Percentiles rank a stretch among this genome's conserved stretches.
Evolutionary conservation across 2,888 invertebrate species (phyloP).

Genomic region (Eugnorisma glareosa): DNA sequence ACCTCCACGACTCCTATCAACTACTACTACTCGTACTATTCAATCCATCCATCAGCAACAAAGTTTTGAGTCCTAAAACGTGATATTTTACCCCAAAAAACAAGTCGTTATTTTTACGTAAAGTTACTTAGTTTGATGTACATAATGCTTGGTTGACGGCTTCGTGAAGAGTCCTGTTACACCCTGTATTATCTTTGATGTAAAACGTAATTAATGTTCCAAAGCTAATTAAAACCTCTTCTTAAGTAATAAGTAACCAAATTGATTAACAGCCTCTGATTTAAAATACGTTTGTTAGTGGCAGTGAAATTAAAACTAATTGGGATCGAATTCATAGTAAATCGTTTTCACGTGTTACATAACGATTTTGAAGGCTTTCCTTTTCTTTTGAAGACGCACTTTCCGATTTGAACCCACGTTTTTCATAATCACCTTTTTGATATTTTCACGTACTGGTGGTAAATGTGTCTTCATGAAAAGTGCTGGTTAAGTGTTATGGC

Average conservation of each 20-base stretch:
- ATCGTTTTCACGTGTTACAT: not conserved
- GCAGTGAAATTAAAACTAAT: constrained; percentile 1
- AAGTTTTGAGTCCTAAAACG: too few species aligned
- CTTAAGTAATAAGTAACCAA: constrained; percentile 36
- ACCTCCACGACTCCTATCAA: too few species aligned
- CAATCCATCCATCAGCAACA: too few species aligned
- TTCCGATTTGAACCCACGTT: not conserved
- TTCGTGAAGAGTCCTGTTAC: too few species aligned
- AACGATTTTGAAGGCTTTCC: not conserved
- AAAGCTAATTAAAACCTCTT: constrained; percentile 23
- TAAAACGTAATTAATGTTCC: constrained; percentile 41
- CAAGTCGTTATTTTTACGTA: too few species aligned
- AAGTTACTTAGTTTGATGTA: too few species aligned
- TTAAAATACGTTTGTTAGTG: constrained; percentile 2
- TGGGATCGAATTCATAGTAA: not conserved
- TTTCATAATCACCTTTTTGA: not conserved
- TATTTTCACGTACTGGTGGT: not conserved
- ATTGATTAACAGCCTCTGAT: constrained; percentile 12
- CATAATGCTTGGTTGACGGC: too few species aligned
- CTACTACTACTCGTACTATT: too few species aligned
- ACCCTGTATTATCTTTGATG: constrained; percentile 35
- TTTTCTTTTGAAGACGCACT: not conserved
- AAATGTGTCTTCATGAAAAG: too few species aligned
- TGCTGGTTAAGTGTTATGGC: too few species aligned
- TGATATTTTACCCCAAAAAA: too few species aligned